phyloP scores from a whole-genome alignment of 2,113 vertebrate species.

The Clinocottus analis region DNA sequence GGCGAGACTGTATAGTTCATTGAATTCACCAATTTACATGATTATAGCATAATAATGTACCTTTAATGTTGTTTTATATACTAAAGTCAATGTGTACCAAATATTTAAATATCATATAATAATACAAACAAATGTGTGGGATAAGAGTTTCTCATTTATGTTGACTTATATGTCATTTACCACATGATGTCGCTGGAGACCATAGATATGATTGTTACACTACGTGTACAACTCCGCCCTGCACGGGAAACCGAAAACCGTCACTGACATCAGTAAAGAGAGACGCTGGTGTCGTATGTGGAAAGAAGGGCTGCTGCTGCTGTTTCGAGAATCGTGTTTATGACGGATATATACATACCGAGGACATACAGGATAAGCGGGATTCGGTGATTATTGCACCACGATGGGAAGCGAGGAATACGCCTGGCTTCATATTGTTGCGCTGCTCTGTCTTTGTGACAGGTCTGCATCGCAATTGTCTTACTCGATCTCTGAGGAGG shows the following conservation, averaged over 20 bases:
- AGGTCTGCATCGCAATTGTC: conserved; percentile 63
- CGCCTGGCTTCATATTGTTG: conserved; percentile 45
- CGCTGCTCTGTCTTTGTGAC: conserved; percentile 53
- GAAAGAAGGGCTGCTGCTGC: neutral
- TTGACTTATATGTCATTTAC: rapidly evolving
- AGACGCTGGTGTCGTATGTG: neutral
- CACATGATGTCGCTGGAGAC: conserved; percentile 71
- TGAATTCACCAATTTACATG: neutral
- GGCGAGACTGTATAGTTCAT: too few species aligned
- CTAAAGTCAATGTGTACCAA: neutral
- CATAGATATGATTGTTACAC: neutral
- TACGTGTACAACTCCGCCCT: conserved; percentile 31
- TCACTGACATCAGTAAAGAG: neutral
- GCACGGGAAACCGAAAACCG: neutral
- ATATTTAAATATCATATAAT: neutral
- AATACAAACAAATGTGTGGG: neutral
- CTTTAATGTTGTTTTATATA: neutral
- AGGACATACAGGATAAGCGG: neutral
- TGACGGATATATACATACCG: neutral
- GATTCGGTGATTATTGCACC: conserved; percentile 53
- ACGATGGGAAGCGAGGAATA: conserved; percentile 34
- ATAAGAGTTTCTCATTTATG: neutral
- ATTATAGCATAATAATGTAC: neutral
- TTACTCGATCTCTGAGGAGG: conserved; percentile 75
- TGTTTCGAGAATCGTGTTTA: neutral